phyloP scores from a whole-genome alignment of 1,140 invertebrate genomes.

The Drosophila rhopaloa region DNA sequence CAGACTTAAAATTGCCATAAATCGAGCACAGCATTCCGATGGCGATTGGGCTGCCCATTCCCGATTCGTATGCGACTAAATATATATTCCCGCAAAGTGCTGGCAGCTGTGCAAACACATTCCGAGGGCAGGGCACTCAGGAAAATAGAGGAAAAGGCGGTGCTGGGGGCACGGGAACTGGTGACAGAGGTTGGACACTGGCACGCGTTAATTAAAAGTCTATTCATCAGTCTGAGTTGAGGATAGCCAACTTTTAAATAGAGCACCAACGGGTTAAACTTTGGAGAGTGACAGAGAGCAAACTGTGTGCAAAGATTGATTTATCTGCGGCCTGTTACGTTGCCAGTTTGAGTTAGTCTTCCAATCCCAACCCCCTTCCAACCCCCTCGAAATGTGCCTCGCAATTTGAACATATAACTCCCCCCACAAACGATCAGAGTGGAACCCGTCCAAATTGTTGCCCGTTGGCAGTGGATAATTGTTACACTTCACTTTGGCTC shows the following conservation, averaged over 20 bases:
- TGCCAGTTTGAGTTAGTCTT: neutral
- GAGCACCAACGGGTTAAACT: slow-evolving; percentile 8
- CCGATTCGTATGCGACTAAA: slow-evolving; percentile 8
- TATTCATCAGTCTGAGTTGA: slow-evolving; percentile 34
- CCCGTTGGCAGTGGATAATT: slow-evolving; percentile 19
- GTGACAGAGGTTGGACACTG: slow-evolving; percentile 30
- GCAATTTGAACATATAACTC: slow-evolving; percentile 16
- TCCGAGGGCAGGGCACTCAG: slow-evolving; percentile 15
- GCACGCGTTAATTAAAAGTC: slow-evolving; percentile 51
- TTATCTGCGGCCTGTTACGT: slow-evolving; percentile 21
- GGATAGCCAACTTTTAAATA: slow-evolving; percentile 14
- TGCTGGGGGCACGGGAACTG: neutral
- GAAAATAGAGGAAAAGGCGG: neutral
- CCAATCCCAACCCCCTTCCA: too few species aligned
- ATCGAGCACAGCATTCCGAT: slow-evolving; percentile 34
- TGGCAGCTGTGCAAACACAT: slow-evolving; percentile 44
- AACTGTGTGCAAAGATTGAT: slow-evolving; percentile 24
- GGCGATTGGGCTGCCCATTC: slow-evolving; percentile 17
- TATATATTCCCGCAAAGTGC: slow-evolving; percentile 33
- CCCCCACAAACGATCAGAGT: neutral
- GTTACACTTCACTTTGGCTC: slow-evolving; percentile 12
- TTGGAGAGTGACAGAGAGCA: slow-evolving; percentile 1
- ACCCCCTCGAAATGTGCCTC: neutral
- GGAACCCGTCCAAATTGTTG: neutral
- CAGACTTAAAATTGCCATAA: slow-evolving; percentile 30